Evolutionary conservation across 2,888 invertebrate species (phyloP).

Genomic region (Cordilura impudica): DNA sequence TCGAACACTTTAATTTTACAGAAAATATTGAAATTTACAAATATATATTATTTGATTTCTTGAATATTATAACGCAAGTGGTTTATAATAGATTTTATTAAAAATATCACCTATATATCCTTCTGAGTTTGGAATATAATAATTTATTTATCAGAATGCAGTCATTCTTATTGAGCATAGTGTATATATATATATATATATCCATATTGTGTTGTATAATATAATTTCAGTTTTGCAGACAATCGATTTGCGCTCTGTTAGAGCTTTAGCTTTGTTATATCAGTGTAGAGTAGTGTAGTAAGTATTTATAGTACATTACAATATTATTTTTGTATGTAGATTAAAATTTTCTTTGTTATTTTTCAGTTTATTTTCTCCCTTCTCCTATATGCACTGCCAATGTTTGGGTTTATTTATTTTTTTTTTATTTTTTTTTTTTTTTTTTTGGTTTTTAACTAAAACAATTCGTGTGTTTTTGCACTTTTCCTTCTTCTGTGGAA

Average conservation of each 20-base stretch:
- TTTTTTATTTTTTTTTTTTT: background rate
- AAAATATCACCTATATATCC: too few species aligned
- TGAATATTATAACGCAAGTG: too few species aligned
- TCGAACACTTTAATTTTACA: too few species aligned
- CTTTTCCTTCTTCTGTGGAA: background rate
- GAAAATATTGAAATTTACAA: too few species aligned
- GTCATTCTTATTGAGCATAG: too few species aligned
- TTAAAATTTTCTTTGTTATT: constrained; percentile 38
- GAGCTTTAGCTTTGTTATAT: constrained; percentile 12
- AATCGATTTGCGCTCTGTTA: constrained; percentile 38
- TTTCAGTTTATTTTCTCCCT: background rate
- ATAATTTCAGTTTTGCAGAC: constrained; percentile 41
- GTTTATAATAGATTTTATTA: too few species aligned
- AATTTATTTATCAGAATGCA: too few species aligned
- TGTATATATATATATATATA: too few species aligned
- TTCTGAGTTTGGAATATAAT: too few species aligned
- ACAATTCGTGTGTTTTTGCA: constrained; percentile 20
- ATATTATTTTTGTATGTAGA: constrained; percentile 33
- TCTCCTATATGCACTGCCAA: constrained; percentile 10
- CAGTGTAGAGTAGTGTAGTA: background rate
- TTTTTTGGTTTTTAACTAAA: constrained; percentile 15
- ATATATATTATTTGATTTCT: too few species aligned
- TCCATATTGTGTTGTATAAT: background rate
- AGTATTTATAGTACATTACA: background rate
- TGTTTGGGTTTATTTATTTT: background rate